These are phyloP conservation scores for Andrena camellia DNA, from an alignment of 2,888 invertebrate species.

Conservation along the genomic window DNA sequence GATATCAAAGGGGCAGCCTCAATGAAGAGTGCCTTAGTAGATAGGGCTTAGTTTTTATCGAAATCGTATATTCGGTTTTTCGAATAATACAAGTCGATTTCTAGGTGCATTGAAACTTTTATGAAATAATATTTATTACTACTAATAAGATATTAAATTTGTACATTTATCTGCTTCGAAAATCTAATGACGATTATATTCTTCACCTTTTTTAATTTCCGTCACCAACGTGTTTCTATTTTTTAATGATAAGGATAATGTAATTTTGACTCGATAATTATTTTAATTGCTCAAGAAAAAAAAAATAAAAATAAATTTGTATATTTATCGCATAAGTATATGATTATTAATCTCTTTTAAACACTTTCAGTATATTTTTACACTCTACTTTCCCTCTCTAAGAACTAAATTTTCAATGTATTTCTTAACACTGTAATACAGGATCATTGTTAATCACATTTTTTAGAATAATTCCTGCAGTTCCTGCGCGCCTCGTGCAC, in stretches of 20 bases:
- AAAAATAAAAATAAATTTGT: slow-evolving; percentile 26
- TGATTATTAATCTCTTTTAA: background rate
- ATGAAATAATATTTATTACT: slow-evolving; percentile 14
- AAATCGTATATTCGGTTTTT: slow-evolving; percentile 23
- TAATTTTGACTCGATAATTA: slow-evolving; percentile 1
- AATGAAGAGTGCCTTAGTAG: slow-evolving; percentile 69
- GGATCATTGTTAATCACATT: too few relatives aligned
- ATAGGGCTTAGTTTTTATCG: slow-evolving; percentile 42
- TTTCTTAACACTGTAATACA: too few relatives aligned
- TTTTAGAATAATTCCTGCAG: too few relatives aligned
- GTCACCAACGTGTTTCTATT: slow-evolving; percentile 1
- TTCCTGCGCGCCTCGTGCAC: too few relatives aligned
- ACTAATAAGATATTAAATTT: background rate
- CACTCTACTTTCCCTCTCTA: too few relatives aligned
- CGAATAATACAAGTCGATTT: slow-evolving; percentile 1
- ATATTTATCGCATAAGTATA: slow-evolving; percentile 34
- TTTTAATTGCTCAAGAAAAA: slow-evolving; percentile 12
- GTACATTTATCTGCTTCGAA: slow-evolving; percentile 10
- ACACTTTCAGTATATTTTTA: too few relatives aligned
- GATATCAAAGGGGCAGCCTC: slow-evolving; percentile 56
- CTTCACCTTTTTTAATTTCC: background rate
- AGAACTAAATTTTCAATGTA: too few relatives aligned
- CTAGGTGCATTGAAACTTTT: background rate
- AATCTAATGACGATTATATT: background rate
- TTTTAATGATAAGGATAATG: slow-evolving; percentile 1